Conservation (phyloP, 2,888 invertebrate species). For the Rhagonycha lutea region DNA sequence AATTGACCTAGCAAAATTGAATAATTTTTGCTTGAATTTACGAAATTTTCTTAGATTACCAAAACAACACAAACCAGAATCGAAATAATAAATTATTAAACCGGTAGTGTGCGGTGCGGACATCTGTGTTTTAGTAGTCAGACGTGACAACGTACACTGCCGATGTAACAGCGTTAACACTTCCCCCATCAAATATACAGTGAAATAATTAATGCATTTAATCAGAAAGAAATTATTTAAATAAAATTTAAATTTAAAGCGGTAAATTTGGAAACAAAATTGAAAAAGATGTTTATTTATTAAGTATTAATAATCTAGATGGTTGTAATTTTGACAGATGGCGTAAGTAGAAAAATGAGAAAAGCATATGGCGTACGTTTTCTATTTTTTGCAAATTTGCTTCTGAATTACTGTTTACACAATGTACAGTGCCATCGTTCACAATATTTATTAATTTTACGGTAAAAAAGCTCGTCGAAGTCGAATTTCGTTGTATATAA, state of each 20-base stretch:
- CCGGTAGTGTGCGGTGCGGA: neutral
- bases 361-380: conserved; percentile 42
- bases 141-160: neutral
- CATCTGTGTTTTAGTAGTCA: neutral
- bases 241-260: neutral
- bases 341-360: conserved; percentile 26
- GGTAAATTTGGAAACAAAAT: neutral
- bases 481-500: conserved; percentile 35
- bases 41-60: neutral
- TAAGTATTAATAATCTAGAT: conserved; percentile 8
- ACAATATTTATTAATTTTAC: conserved; percentile 34
- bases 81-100: too few species aligned
- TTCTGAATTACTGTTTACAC: conserved; percentile 36
- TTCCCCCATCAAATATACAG: neutral
- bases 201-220: neutral
- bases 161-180: neutral
- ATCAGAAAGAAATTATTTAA: neutral
- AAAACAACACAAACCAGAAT: neutral
- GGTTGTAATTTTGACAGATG: conserved; percentile 19
- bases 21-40: neutral
- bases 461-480: conserved; percentile 19
- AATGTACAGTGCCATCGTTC: conserved; percentile 33
- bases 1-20: neutral
- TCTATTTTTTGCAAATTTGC: conserved; percentile 42
- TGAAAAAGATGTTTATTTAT: neutral